Evolutionary conservation across 1,140 invertebrate species (phyloP), one percentile per base, ranked within the genome.

Genomic region (Trichogramma pretiosum): DNA sequence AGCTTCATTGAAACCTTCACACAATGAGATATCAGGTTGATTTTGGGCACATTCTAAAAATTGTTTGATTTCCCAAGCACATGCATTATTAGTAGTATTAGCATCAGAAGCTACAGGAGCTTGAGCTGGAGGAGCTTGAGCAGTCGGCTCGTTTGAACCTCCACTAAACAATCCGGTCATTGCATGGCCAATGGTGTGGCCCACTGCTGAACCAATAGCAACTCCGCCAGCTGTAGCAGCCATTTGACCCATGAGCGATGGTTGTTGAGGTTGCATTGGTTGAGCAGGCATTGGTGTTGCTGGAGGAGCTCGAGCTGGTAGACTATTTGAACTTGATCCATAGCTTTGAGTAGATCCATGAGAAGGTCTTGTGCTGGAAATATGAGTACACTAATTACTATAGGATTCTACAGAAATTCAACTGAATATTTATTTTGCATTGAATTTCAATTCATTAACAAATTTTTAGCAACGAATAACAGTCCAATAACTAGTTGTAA

Each of bases 1-100:
- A 45, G 88, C 90, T 70, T 94, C 89, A 65, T 93, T 94, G 68
- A 95, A 95, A 35, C 90, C 91, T 58, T 92, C 83, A 62, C 92
- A 95, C 2, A 95, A 76, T 3, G 80, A 77, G 7, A 95, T 65
- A 66, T 94, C 91, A 23, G 78, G 76, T 60, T 93, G 88, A 34
- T 82, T 82, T 59, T 89, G 80, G 37, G 89, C 88, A 63, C 90
- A 93, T 54, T 91, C 80, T 14, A 94, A 68, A 71, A 93, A 93
- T 63, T 93, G 88, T 57, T 86, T 85, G 30, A 93, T 79, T 70
- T 93, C 90, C 82, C 83, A 92, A n/a, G 84, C 78, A 62, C 89
- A 92, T 3, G 85, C 79, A 9, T 85, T 85, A 1, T 76, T 74
- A 35, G 80, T 68, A 54, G 74, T 74, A 33, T 56, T 61, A 52